A percentile compares a stretch with the other conserved stretches of the same genome.
phyloP scores from a whole-genome alignment of 2,113 vertebrate genomes.

The Calidris pugnax region DNA sequence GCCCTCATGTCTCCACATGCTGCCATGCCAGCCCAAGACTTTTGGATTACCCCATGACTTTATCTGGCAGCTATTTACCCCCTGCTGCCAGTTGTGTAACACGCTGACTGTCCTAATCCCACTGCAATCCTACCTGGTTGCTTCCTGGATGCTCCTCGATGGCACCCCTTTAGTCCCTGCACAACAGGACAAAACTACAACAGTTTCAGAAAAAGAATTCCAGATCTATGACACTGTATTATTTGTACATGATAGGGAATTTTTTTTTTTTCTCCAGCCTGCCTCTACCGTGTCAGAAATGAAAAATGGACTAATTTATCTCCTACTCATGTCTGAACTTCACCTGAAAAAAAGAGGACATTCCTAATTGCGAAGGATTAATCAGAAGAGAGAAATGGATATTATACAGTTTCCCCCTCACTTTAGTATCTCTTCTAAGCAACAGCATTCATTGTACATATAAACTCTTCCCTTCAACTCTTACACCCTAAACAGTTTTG shows the following conservation, averaged over 20 bases:
- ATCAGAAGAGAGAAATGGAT: neutral
- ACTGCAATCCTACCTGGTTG: neutral
- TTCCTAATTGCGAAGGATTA: neutral
- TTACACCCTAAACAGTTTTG: slow-evolving; percentile 19
- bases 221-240: neutral
- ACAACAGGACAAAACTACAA: neutral
- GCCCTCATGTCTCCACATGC: neutral
- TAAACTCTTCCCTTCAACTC: neutral
- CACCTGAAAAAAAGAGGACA: neutral
- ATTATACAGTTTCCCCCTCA: neutral
- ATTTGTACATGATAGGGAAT: neutral
- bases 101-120: neutral
- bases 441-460: neutral
- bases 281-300: neutral
- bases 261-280: neutral
- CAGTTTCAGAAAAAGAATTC: neutral
- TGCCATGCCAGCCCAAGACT: neutral
- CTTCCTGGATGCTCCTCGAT: neutral
- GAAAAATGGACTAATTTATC: neutral
- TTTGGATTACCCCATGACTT: neutral
- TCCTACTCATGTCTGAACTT: neutral
- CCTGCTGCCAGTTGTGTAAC: neutral
- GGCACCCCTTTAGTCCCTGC: neutral
- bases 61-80: neutral
- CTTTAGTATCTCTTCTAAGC: neutral